Evolutionary conservation across 2,797 vertebrate genomes (phyloP).

Genomic region (Catostomus latipinnis): DNA sequence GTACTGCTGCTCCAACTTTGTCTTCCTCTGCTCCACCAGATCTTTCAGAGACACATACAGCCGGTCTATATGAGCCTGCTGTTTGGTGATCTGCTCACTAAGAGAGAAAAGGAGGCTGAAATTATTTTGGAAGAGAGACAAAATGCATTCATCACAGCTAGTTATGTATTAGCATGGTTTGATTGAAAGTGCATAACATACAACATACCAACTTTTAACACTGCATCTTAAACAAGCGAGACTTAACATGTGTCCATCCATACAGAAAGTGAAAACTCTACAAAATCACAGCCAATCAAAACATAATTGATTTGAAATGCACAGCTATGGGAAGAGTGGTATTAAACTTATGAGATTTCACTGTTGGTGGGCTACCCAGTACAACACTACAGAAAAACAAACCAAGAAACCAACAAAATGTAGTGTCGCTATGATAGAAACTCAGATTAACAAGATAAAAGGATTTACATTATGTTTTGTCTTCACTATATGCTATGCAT

Average conservation of each 20-base stretch:
- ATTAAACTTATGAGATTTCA: neutral
- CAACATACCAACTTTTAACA: neutral
- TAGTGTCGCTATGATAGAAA: too few relatives aligned
- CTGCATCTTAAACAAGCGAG: neutral
- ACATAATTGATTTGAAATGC: neutral
- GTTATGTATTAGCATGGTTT: neutral
- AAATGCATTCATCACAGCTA: neutral
- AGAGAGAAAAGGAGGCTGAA: constrained; percentile 6
- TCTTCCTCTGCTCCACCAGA: constrained; percentile 89
- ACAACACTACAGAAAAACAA: neutral
- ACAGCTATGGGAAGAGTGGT: neutral
- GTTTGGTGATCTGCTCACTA: constrained; percentile 88
- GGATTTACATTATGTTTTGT: too few relatives aligned
- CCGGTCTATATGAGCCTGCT: constrained; percentile 93
- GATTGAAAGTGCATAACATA: neutral
- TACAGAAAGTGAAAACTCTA: neutral
- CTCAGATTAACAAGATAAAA: too few relatives aligned
- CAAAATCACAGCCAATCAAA: neutral
- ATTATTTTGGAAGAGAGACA: neutral
- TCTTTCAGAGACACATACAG: constrained; percentile 92
- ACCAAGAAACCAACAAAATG: neutral
- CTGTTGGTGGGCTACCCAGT: neutral
- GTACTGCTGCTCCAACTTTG: constrained; percentile 90
- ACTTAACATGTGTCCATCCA: neutral
- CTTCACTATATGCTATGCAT: too few relatives aligned